Evolutionary conservation across 2,888 invertebrate species (phyloP), one percentile per base, ranked within the genome.

Genomic region (Sphaerophoria taeniata): DNA sequence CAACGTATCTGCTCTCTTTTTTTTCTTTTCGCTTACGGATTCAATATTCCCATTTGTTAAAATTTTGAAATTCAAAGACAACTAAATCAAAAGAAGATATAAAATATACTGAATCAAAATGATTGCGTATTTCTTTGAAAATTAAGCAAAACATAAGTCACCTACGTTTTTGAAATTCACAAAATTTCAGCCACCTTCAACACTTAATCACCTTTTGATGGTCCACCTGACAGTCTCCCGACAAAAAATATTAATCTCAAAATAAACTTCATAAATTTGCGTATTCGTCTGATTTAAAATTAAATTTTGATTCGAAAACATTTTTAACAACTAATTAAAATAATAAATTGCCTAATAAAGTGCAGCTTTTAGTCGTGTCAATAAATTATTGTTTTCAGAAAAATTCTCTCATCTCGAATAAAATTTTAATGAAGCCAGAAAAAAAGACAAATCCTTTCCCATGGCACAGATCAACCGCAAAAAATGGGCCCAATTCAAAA

Each of bases 381-480:
- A 78, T 78, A 78, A 82, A 82, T 83, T 73, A 78, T 73, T 65
- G 1, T 31, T 24, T 34, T 9, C 47, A 53, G 31, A 72, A 58
- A 24, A n/a, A 34, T 16, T 34, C 36, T 53, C n/a, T 34, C 36
- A 76, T 24, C 6, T 39, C 47, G 12, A 56, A 24, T 24, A 31
- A 43, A 49, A 82, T 73, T 58, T 74, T 39, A 70, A 58, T 43
- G 33, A 63, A 53, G 49, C 31, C 12, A 31, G 45, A 33, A 34
- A 34, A 60, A 31, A 45, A 72, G 49, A 67, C 51, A 55, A 16
- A 45, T 39, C 33, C 33, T 73, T 69, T 80, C 76, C 81, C 76
- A 80, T 80, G 80, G 69, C 76, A 80, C 61, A 80, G 53, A 70
- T 85, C 58, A 73, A 69, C 76, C 81, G 47, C 81, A 73, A 72